Percentiles rank a stretch among this genome's conserved stretches.
These are phyloP conservation scores for Mormyrops attenuatus DNA, from an alignment of 2,797 vertebrate genomes.

Conservation along the genomic window DNA sequence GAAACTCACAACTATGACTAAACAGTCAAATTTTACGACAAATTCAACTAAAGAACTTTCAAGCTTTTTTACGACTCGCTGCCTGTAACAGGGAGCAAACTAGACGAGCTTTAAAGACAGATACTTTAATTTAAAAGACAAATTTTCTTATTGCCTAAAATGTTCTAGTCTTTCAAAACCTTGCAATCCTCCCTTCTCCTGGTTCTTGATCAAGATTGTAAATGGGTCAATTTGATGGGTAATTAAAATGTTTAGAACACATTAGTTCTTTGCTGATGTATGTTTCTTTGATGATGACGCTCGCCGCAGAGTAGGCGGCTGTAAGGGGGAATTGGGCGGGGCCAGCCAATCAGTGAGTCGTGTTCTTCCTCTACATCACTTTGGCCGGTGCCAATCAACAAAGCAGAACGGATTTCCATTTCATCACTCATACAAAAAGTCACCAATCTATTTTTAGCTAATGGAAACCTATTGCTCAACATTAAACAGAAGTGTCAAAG, in stretches of 20 bases:
- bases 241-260: constrained; percentile 27
- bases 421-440: constrained; percentile 15
- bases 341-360: background rate
- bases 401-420: constrained; percentile 16
- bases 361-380: background rate
- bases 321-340: background rate
- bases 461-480: constrained; percentile 38
- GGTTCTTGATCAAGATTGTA: constrained; percentile 27
- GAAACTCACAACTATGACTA: constrained; percentile 58
- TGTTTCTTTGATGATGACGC: background rate
- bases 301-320: background rate
- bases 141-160: background rate
- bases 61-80: background rate
- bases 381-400: background rate
- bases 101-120: background rate
- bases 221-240: constrained; percentile 31
- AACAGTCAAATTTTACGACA: constrained; percentile 52
- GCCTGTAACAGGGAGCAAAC: background rate
- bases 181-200: background rate
- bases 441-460: constrained; percentile 22
- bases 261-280: constrained; percentile 31
- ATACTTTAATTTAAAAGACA: background rate
- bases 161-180: background rate
- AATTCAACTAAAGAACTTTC: constrained; percentile 59
- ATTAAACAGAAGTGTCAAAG: background rate